Conservation (phyloP, 1,140 invertebrate species). For the Myzus persicae region DNA sequence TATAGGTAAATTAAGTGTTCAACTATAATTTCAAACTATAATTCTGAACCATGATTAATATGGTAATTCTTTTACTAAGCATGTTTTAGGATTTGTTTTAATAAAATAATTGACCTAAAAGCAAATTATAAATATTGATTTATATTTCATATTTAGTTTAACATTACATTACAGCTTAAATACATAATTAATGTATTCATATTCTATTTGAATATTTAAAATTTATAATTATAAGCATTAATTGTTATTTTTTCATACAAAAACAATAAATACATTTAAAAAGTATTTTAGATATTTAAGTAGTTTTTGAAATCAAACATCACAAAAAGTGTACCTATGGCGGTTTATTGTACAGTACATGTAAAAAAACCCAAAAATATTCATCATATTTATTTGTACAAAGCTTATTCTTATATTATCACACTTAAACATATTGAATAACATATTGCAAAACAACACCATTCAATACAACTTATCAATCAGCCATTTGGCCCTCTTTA, state of each 20-base stretch:
- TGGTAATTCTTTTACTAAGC: no score
- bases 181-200: no score
- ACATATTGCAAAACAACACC: neutral
- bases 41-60: no score
- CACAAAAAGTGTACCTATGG: neutral
- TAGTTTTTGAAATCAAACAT: neutral
- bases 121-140: no score
- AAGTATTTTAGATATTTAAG: neutral
- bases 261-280: neutral
- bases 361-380: constrained; percentile 20
- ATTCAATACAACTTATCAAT: neutral
- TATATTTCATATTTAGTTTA: no score
- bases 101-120: no score
- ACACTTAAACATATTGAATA: neutral
- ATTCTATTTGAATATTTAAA: no score
- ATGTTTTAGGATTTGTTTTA: no score
- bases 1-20: no score
- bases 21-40: no score
- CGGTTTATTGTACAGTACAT: neutral
- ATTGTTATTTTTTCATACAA: neutral
- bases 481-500: neutral
- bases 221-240: neutral
- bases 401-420: constrained; percentile 35
- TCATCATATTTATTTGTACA: constrained; percentile 21
- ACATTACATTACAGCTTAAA: no score